Evolutionary conservation across 2,888 invertebrate genomes (phyloP), one percentile per base, ranked within the genome.

Genomic region (Nemapogon koenigi): DNA sequence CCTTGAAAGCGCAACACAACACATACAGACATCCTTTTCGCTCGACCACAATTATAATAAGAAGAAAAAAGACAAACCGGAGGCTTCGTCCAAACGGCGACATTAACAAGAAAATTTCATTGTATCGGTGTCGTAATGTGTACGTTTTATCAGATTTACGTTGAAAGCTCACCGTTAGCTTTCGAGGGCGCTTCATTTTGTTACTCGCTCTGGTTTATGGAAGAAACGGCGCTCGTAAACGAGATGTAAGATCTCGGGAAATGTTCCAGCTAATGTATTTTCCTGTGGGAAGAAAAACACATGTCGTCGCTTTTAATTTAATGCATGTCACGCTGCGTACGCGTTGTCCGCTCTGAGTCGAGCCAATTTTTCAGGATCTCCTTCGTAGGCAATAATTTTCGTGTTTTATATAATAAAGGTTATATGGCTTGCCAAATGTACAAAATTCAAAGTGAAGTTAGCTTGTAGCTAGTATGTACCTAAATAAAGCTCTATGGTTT

Each of bases 261-360:
- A 75, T 76, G 72, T 68, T 65, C 56, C 53, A 57, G 66, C 73
- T 76, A 75, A 76, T 76, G 68, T 73, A 68, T 75, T 78, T 78
- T 75, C 75, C 75, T 76, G 71, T 72, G 76, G 72, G 76, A 76
- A 76, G 69, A 59, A 76, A 78, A 78, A 78, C 78, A 78, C 72
- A 72, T 78, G 78, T 78, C 64, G 70, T 64, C 71, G 69, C 68
- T 75, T 75, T 78, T 76, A 76, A 76, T 76, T 73, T 78, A 76
- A 78, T 76, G 71, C 71, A 65, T 62, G 66, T 68, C 76, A 73
- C 59, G 78, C 76, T 73, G 76, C 47, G 76, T 57, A 56, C 62
- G 60, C 66, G 70, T 67, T 54, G 55, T 54, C 51, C 54, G 50
- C 51, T 46, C 49, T 40, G 39, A 40, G 39, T 39, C 39, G 41